These are phyloP conservation scores for Paraplagusia blochii DNA, from an alignment of 2,113 vertebrate genomes.

Conservation along the genomic window DNA sequence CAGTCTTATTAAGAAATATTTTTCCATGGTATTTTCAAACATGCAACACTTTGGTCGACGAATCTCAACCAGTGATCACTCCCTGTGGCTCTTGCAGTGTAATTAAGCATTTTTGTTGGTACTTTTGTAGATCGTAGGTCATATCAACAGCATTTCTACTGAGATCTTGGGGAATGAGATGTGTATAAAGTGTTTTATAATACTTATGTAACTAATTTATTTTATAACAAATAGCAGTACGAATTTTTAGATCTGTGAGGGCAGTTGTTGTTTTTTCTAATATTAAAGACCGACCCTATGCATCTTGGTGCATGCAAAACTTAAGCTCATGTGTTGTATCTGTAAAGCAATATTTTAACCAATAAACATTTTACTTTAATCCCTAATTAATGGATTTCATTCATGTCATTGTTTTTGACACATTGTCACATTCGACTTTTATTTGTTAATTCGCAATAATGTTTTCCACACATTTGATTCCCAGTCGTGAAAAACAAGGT, in stretches of 20 bases:
- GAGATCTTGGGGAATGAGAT: conserved; percentile 82
- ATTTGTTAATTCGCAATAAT: too few relatives aligned
- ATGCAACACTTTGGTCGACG: conserved; percentile 61
- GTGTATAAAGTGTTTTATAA: conserved; percentile 74
- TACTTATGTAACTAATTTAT: conserved; percentile 95
- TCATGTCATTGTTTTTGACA: background rate
- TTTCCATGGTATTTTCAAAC: conserved; percentile 76
- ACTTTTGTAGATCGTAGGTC: conserved; percentile 75
- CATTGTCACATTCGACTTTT: too few relatives aligned
- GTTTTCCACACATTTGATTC: background rate
- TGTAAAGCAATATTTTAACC: conserved; percentile 87
- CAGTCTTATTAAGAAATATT: conserved; percentile 69
- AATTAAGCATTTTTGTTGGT: conserved; percentile 73
- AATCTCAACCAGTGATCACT: conserved; percentile 52
- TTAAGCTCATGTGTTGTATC: conserved; percentile 77
- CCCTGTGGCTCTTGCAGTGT: conserved; percentile 23
- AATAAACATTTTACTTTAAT: conserved; percentile 90
- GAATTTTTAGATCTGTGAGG: conserved; percentile 26
- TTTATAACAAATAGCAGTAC: conserved; percentile 75
- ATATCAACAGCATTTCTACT: conserved; percentile 91
- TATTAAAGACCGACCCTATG: conserved; percentile 83
- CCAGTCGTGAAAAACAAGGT: too few relatives aligned
- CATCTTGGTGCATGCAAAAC: conserved; percentile 83
- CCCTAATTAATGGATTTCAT: conserved; percentile 24
- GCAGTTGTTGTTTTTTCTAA: conserved; percentile 64